Conservation (phyloP, 2,888 invertebrate genomes). For the Cephus rjabovi region DNA sequence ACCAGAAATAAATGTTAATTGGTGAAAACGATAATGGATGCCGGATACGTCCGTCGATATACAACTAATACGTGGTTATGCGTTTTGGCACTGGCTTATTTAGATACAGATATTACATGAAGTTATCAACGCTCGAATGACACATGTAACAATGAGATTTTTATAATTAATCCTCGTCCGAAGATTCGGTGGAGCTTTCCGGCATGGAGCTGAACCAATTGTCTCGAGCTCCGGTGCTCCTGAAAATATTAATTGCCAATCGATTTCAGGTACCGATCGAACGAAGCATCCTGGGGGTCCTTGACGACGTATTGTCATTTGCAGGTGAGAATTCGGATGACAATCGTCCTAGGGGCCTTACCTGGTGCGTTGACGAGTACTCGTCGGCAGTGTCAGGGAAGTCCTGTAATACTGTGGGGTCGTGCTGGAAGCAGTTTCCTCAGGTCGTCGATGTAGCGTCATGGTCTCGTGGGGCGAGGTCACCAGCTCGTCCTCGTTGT, state of each 20-base stretch:
- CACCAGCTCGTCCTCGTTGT: conserved; percentile 71
- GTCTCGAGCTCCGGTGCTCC: conserved; percentile 67
- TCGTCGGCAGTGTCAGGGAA: conserved; percentile 75
- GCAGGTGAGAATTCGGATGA: not conserved
- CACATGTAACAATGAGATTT: not conserved
- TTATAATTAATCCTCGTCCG: conserved; percentile 62
- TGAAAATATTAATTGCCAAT: conserved; percentile 30
- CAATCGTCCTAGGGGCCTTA: conserved; percentile 35
- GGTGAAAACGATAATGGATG: not conserved
- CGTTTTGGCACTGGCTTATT: conserved; percentile 20
- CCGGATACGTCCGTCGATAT: conserved; percentile 8
- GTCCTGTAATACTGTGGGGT: conserved; percentile 73
- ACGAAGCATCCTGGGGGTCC: not conserved
- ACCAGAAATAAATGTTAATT: not conserved
- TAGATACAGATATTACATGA: conserved; percentile 7
- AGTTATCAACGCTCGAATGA: conserved; percentile 2
- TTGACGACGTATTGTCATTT: not conserved
- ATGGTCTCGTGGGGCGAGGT: conserved; percentile 74
- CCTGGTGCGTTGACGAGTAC: conserved; percentile 70
- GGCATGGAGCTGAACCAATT: conserved; percentile 71
- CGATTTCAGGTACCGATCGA: not conserved
- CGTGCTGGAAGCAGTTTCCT: conserved; percentile 64
- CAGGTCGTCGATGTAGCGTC: conserved; percentile 74
- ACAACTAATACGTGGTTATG: conserved; percentile 1
- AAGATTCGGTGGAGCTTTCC: conserved; percentile 68